phyloP scores from a whole-genome alignment of 2,113 vertebrate genomes.

The Passer domesticus region DNA sequence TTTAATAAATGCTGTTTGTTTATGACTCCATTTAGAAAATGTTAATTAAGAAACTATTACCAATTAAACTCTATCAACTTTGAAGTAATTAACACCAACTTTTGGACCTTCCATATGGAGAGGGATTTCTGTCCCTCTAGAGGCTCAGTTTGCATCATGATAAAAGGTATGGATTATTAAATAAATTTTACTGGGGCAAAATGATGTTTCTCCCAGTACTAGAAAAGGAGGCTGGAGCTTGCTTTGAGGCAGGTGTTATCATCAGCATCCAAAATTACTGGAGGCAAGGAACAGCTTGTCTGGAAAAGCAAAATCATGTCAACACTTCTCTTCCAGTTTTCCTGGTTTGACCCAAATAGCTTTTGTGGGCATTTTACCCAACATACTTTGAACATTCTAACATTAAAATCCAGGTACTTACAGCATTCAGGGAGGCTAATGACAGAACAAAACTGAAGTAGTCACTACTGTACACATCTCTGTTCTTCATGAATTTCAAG shows the following conservation, averaged over 20 bases:
- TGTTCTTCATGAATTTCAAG: slow-evolving; percentile 98
- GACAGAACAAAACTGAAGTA: slow-evolving; percentile 98
- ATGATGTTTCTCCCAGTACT: background rate
- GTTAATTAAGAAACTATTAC: background rate
- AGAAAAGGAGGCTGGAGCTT: background rate
- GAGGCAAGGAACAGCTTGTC: background rate
- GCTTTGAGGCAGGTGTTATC: background rate
- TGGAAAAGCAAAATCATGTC: background rate
- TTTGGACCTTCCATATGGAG: background rate
- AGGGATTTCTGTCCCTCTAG: background rate
- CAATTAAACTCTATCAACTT: background rate
- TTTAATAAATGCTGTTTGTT: background rate
- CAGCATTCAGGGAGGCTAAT: slow-evolving; percentile 92
- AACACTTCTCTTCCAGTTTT: background rate
- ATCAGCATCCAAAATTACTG: background rate
- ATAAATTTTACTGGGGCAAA: background rate
- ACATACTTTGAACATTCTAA: background rate
- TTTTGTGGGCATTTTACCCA: background rate
- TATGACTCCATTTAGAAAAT: background rate
- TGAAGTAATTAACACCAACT: background rate
- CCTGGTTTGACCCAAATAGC: background rate
- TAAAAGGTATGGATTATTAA: background rate
- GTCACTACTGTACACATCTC: slow-evolving; percentile 97
- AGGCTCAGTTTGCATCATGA: background rate
- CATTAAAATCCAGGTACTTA: slow-evolving; percentile 67